These are phyloP conservation scores for Pygathrix nemaeus DNA, from an alignment of 2,113 vertebrate genomes.

Conservation along the genomic window DNA sequence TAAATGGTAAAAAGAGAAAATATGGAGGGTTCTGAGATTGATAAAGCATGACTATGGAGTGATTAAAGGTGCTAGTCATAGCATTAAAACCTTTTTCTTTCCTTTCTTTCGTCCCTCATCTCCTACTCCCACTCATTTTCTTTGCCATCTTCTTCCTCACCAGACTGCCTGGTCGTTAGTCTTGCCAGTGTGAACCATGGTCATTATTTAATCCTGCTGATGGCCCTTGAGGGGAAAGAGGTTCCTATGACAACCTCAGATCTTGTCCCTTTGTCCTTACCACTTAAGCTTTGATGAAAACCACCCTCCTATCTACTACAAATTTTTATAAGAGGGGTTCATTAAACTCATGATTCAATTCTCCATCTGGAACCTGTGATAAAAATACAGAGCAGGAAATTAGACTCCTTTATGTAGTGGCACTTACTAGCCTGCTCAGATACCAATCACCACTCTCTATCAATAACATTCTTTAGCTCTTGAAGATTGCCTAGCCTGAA, in stretches of 20 bases:
- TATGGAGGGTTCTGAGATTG: not conserved
- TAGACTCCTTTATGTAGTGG: constrained; percentile 66
- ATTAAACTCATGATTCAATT: constrained; percentile 72
- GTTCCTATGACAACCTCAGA: constrained; percentile 76
- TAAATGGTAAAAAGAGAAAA: not conserved
- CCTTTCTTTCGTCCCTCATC: not conserved
- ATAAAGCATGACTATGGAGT: not conserved
- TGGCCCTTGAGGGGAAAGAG: constrained; percentile 53
- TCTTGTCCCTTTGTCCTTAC: constrained; percentile 67
- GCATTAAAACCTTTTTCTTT: not conserved
- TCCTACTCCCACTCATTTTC: constrained; percentile 37
- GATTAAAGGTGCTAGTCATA: constrained; percentile 1
- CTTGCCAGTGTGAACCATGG: not conserved
- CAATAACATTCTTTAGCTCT: constrained; percentile 42
- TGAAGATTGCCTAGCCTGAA: constrained; percentile 41
- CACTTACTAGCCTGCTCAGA: constrained; percentile 49
- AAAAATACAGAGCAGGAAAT: constrained; percentile 71
- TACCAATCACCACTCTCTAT: constrained; percentile 35
- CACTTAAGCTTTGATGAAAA: constrained; percentile 75
- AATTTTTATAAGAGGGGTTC: constrained; percentile 67
- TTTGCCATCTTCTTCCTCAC: constrained; percentile 40
- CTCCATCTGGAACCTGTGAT: constrained; percentile 54
- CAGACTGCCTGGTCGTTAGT: not conserved
- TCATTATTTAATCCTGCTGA: constrained; percentile 70
- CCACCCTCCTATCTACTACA: constrained; percentile 54